A percentile compares a stretch with the other conserved stretches of the same genome.
Evolutionary conservation across 1,140 invertebrate species (phyloP).

Genomic region (Meteorus sp.): DNA sequence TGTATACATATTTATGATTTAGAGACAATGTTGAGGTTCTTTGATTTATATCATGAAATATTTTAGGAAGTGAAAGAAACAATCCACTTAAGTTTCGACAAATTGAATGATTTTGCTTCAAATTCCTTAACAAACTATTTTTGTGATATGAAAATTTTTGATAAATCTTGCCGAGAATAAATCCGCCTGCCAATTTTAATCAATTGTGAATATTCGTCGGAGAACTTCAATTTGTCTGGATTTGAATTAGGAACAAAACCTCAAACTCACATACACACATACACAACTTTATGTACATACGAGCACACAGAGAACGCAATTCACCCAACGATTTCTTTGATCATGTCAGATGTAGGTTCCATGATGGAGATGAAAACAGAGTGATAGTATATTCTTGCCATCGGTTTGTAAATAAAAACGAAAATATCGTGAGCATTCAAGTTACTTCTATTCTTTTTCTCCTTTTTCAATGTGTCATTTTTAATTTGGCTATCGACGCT

Average conservation of each 20-base stretch:
- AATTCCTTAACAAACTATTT: not conserved
- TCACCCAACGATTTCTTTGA: not conserved
- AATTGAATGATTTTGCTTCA: too few species aligned
- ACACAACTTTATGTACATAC: not conserved
- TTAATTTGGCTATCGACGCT: slow-evolving; percentile 4
- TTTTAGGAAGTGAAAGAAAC: not conserved
- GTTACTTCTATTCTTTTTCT: slow-evolving; percentile 5
- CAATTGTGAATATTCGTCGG: not conserved
- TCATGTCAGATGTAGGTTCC: slow-evolving; percentile 33
- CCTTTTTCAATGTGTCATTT: not conserved
- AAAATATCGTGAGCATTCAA: slow-evolving; percentile 22
- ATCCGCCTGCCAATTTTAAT: not conserved
- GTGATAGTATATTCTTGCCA: slow-evolving; percentile 37
- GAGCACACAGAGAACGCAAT: not conserved
- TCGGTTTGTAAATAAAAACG: slow-evolving; percentile 42
- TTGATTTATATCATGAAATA: not conserved
- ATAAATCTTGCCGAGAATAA: not conserved
- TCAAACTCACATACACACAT: not conserved
- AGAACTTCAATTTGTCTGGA: not conserved
- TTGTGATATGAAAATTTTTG: slow-evolving; percentile 4
- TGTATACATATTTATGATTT: not conserved
- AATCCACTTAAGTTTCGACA: too few species aligned
- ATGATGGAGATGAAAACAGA: slow-evolving; percentile 25
- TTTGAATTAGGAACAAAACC: not conserved
- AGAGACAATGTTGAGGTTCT: not conserved